Conservation (phyloP, 1,140 invertebrate species). For the Drosophila carrolli region DNA sequence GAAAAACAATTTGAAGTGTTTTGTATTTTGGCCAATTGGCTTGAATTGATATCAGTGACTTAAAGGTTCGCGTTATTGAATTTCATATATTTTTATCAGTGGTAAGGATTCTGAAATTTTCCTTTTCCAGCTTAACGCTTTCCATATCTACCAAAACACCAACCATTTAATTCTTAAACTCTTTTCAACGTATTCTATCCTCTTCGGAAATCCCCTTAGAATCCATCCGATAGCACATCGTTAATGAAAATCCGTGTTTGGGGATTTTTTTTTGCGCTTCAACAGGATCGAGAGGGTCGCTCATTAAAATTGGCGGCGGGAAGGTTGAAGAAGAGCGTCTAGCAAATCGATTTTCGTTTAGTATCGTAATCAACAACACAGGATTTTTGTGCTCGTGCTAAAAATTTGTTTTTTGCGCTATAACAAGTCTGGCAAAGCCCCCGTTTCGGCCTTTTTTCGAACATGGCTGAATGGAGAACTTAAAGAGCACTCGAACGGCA, state of each 20-base stretch:
- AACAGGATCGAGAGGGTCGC: conserved; percentile 27
- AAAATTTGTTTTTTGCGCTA: conserved; percentile 80
- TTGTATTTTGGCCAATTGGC: too few species aligned
- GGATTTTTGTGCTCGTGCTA: conserved; percentile 76
- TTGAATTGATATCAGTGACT: too few species aligned
- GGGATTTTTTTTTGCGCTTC: conserved; percentile 6
- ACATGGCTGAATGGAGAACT: conserved; percentile 74
- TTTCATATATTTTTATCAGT: too few species aligned
- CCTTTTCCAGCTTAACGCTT: neutral
- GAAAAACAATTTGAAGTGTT: neutral
- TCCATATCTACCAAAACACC: neutral
- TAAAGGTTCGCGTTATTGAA: too few species aligned
- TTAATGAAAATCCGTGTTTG: conserved; percentile 63
- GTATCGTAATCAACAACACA: conserved; percentile 79
- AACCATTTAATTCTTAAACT: conserved; percentile 33
- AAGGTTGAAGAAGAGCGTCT: conserved; percentile 32
- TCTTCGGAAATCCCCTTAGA: conserved; percentile 20
- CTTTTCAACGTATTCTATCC: conserved; percentile 9
- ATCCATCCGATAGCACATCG: conserved; percentile 48
- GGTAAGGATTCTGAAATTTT: too few species aligned
- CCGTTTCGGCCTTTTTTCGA: conserved; percentile 30
- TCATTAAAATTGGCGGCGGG: conserved; percentile 54
- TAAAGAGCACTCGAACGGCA: conserved; percentile 81
- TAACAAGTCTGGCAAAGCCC: conserved; percentile 66
- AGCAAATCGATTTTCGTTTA: conserved; percentile 81